A percentile compares a stretch with the other conserved stretches of the same genome.
These are phyloP conservation scores for Tokudaia muenninki DNA, from an alignment of 2,797 vertebrate species.

Conservation along the genomic window DNA sequence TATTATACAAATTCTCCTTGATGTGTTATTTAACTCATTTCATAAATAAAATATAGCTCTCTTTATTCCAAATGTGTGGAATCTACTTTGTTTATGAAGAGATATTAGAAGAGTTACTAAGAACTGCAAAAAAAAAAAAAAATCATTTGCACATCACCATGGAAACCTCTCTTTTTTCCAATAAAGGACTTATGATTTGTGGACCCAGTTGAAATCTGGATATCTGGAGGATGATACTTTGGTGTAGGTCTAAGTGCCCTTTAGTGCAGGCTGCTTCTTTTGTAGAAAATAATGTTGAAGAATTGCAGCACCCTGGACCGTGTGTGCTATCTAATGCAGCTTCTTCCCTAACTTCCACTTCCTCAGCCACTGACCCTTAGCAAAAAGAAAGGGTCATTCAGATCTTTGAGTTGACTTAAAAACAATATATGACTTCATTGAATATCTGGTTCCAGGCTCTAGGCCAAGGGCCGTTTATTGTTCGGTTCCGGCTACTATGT, in stretches of 20 bases:
- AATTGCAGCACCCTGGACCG: neutral
- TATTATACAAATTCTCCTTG: constrained; percentile 54
- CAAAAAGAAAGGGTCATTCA: constrained; percentile 25
- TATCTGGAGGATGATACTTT: constrained; percentile 52
- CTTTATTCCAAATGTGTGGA: constrained; percentile 57
- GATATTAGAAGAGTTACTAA: constrained; percentile 59
- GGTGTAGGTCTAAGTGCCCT: neutral
- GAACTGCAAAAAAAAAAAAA: constrained; percentile 66
- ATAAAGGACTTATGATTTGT: constrained; percentile 65
- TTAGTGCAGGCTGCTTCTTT: constrained; percentile 36
- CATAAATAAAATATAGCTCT: constrained; percentile 39
- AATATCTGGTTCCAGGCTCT: constrained; percentile 2
- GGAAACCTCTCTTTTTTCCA: constrained; percentile 72
- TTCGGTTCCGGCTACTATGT: neutral
- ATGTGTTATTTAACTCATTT: constrained; percentile 47
- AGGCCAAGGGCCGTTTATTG: constrained; percentile 11
- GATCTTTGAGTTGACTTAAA: constrained; percentile 45
- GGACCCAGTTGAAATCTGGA: constrained; percentile 35
- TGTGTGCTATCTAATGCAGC: neutral
- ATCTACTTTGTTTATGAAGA: constrained; percentile 52
- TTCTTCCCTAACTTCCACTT: constrained; percentile 53
- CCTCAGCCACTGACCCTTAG: neutral
- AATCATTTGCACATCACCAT: constrained; percentile 65
- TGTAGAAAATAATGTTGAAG: constrained; percentile 8
- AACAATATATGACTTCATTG: neutral